phyloP scores from a whole-genome alignment of 2,113 vertebrate genomes.

The Hassar affinis region DNA sequence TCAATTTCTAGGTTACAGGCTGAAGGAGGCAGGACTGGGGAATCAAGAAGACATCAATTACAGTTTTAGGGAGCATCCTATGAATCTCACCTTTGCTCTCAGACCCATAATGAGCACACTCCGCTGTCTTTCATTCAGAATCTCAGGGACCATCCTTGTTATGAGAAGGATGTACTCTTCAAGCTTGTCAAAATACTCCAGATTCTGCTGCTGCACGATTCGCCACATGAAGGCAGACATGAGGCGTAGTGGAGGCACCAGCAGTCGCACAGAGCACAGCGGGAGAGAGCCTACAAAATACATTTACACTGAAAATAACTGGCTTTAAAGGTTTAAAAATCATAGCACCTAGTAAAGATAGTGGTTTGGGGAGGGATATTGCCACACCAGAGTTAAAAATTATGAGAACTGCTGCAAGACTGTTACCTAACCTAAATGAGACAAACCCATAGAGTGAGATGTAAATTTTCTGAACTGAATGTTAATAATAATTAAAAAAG shows the following conservation, averaged over 20 bases:
- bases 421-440: background rate
- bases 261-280: constrained; percentile 67
- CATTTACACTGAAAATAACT: background rate
- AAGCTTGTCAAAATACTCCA: constrained; percentile 76
- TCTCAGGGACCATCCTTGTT: constrained; percentile 74
- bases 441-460: background rate
- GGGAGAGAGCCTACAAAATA: constrained; percentile 60
- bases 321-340: background rate
- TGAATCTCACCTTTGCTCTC: constrained; percentile 75
- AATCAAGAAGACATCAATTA: background rate
- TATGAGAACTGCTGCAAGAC: background rate
- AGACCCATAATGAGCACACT: constrained; percentile 78
- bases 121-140: constrained; percentile 78
- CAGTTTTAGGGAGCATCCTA: background rate
- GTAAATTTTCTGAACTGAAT: background rate
- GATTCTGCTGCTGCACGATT: constrained; percentile 67
- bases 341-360: background rate
- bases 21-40: background rate
- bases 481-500: background rate
- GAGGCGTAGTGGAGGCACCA: constrained; percentile 74
- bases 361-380: background rate
- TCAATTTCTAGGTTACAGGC: background rate
- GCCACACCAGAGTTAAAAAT: background rate
- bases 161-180: constrained; percentile 77
- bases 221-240: constrained; percentile 79